These are phyloP conservation scores for Heliconius hermathena DNA, from an alignment of 1,140 invertebrate species.

Conservation along the genomic window DNA sequence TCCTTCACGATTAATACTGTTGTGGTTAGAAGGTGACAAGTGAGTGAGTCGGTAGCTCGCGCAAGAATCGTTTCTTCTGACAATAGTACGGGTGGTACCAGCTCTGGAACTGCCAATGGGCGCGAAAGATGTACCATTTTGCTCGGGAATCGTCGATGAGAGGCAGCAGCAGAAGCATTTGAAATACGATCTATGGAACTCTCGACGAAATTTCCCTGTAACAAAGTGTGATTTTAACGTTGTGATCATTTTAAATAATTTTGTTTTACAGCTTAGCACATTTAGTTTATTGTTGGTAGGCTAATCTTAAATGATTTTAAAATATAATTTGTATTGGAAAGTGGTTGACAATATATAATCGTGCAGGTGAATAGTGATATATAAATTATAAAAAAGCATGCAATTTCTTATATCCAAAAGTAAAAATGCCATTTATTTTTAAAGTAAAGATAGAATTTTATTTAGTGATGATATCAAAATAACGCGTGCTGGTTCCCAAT, in stretches of 20 bases:
- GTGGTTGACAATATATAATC: neutral
- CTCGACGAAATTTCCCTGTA: slow-evolving; percentile 80
- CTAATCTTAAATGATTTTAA: neutral
- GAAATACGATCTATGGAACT: slow-evolving; percentile 80
- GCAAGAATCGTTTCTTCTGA: slow-evolving; percentile 74
- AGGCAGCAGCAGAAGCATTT: slow-evolving; percentile 77
- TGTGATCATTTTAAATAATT: neutral
- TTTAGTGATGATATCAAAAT: slow-evolving; percentile 6
- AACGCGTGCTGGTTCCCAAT: slow-evolving; percentile 31
- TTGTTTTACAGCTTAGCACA: neutral
- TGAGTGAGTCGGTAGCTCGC: slow-evolving; percentile 75
- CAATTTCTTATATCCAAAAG: neutral
- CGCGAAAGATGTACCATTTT: slow-evolving; percentile 70
- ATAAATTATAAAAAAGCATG: slow-evolving; percentile 45
- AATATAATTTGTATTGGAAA: neutral
- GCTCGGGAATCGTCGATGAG: slow-evolving; percentile 49
- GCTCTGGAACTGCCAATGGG: slow-evolving; percentile 67
- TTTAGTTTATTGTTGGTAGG: neutral
- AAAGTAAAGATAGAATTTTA: neutral
- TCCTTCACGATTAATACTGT: slow-evolving; percentile 65
- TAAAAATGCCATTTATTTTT: neutral
- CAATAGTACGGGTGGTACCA: slow-evolving; percentile 65
- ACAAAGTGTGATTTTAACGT: slow-evolving; percentile 48
- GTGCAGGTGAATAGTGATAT: slow-evolving; percentile 34
- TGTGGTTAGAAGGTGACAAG: slow-evolving; percentile 75